Evolutionary conservation across 2,888 invertebrate species (phyloP), one percentile per base, ranked within the genome.

Genomic region (Coecobrya sp.): DNA sequence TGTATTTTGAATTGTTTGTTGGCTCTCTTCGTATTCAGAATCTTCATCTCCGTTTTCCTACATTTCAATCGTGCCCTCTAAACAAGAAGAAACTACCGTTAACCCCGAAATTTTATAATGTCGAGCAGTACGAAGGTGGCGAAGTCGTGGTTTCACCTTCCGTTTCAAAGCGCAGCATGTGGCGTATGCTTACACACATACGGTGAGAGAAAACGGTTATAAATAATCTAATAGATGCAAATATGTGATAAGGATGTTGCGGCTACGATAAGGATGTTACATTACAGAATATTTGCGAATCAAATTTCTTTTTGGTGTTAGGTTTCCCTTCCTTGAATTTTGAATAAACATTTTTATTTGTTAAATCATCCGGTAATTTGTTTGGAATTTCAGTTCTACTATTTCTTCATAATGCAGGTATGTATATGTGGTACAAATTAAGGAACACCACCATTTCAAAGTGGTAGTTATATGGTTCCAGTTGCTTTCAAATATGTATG

Each of bases 111-210:
- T 91, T 70, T 79, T 79, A 19, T 16, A n/a, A 62, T 36, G 62
- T 62, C 62, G 79, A 76, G 45, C 73, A 42, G 49, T 11, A 84
- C 19, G 84, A 85, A 68, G 62, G 59, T 73, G 76, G 55, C 62
- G 11, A 25, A 85, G 68, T 68, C 82, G 81, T 87, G 82, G 91
- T 91, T 91, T 91, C 91, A 91, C 91, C 91, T 91, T 91, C 87
- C 91, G 91, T 87, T 86, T 86, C 62, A 87, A 65, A 81, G 65
- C 82, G 30, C 68, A 86, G 70, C 65, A 73, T 87, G 87, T 81
- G 86, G 87, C 68, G 65, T n/a, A 55, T 59, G 13, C 65, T 42
- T 45, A 25, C 55, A 59, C 30, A 55, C 22, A 76, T 36, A 25
- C 76, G 7, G 22, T 5, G 42, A 59, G n/a, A n/a, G n/a, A 36